Evolutionary conservation across 2,113 vertebrate genomes (phyloP).

Genomic region (Ciconia maguari): DNA sequence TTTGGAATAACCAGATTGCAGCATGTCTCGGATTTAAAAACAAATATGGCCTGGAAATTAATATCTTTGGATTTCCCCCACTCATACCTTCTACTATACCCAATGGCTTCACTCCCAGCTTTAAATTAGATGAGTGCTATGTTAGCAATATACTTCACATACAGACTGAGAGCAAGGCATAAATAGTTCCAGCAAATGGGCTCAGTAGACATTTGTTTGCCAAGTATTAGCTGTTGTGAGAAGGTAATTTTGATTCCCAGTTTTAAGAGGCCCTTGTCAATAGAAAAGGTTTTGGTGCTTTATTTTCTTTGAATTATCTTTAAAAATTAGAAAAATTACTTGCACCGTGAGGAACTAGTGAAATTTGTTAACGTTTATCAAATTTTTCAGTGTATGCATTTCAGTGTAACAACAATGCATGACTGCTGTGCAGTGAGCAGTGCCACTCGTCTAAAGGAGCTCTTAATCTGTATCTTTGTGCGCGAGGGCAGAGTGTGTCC

Average conservation of each 20-base stretch:
- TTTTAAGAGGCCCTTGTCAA: background rate
- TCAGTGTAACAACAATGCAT: background rate
- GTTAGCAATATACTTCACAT: background rate
- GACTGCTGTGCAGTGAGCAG: background rate
- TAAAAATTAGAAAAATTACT: background rate
- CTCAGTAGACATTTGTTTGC: background rate
- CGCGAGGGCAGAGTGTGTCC: background rate
- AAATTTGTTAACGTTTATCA: background rate
- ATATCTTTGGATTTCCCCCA: slow-evolving; percentile 7
- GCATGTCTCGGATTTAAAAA: slow-evolving; percentile 25
- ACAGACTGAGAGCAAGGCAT: background rate
- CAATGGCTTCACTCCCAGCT: slow-evolving; percentile 38
- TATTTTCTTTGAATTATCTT: background rate
- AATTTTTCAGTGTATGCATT: background rate
- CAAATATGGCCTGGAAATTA: slow-evolving; percentile 29
- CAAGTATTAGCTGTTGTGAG: background rate
- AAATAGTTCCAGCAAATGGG: background rate
- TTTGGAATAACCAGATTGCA: slow-evolving; percentile 6
- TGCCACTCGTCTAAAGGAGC: background rate
- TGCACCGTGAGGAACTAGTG: background rate
- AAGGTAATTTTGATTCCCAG: background rate
- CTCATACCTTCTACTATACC: slow-evolving; percentile 8
- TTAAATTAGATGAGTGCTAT: slow-evolving; percentile 11
- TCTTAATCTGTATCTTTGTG: background rate
- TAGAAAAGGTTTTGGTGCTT: background rate